Evolutionary conservation across 2,888 invertebrate genomes (phyloP), one percentile per base, ranked within the genome.

Genomic region (Xiphydria camelus): DNA sequence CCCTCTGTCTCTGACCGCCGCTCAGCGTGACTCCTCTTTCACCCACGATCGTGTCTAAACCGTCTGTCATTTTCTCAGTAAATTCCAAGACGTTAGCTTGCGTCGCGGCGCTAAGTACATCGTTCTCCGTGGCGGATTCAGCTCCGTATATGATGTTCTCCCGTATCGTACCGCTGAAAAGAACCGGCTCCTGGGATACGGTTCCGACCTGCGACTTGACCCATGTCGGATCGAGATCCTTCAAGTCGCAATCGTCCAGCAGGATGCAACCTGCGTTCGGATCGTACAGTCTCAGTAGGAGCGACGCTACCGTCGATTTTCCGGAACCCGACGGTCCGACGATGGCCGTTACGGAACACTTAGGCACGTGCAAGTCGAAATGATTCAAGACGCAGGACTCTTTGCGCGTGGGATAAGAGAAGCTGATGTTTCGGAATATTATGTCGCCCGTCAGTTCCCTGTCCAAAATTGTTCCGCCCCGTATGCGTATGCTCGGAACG

Each of bases 261-360:
- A 81, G 69, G 39, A 97, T 80, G 4, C 68, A 69, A 0, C 94
- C 94, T 47, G 74, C 63, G 2, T 79, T 76, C 0, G 95, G 94
- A 70, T 96, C 94, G 68, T 97, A 97, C 0, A 91, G 77, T 62
- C 96, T 79, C 36, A 97, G 76, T 50, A 98, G 79, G 1, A 98
- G 79, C 1, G 88, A 79, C 0, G 90, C 93, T 45, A 97, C 79
- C 0, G 98, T 97, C 36, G 94, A 94, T 76, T 98, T 98, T 0
- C 98, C 98, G 18, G 92, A 92, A 0, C 97, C 97, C 46, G 94
- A 95, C 0, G 91, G 80, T 0, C 97, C 97, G 0, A 98, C 87
- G 10, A 87, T 70, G 0, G 94, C 94, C 6, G 91, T 83, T 0
- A 91, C 84, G 51, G 83, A 82, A 6, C 87, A 87, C 0, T 87